phyloP scores from a whole-genome alignment of 2,113 vertebrate species.

The Ancistrus triradiatus region DNA sequence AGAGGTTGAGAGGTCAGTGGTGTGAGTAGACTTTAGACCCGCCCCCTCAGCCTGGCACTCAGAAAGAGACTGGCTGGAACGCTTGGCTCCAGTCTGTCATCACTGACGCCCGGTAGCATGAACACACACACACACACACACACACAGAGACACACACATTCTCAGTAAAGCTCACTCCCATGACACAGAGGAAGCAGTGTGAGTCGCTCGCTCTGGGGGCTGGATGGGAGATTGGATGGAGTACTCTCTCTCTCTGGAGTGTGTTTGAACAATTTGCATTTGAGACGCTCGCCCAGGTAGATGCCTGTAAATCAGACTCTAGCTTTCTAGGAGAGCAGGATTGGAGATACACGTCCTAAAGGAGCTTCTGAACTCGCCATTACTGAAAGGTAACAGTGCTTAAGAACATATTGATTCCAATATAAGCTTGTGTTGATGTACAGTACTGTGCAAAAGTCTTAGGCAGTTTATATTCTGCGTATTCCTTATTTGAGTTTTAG shows the following conservation, averaged over 20 bases:
- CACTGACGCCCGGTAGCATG: conserved; percentile 54
- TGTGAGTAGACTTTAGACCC: conserved; percentile 51
- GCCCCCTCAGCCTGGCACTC: conserved; percentile 56
- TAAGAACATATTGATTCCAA: too few species aligned
- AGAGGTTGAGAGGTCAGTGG: conserved; percentile 22
- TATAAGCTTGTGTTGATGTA: too few species aligned
- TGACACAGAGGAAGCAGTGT: conserved; percentile 9
- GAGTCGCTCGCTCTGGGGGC: conserved; percentile 6
- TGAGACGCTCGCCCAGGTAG: background rate
- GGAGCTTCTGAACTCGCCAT: background rate
- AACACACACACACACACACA: conserved; percentile 33
- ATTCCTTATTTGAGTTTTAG: too few species aligned
- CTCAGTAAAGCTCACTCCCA: conserved; percentile 27
- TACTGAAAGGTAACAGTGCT: conserved; percentile 16
- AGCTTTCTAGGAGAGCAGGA: background rate
- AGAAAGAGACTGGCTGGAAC: conserved; percentile 63
- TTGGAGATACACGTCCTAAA: background rate
- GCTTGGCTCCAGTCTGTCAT: conserved; percentile 55
- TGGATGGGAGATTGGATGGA: conserved; percentile 1
- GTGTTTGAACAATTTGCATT: background rate
- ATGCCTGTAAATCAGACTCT: background rate
- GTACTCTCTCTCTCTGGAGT: background rate
- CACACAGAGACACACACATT: conserved; percentile 34
- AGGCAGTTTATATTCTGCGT: too few species aligned
- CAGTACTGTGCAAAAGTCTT: too few species aligned